Evolutionary conservation across 2,113 vertebrate species (phyloP), one percentile per base, ranked within the genome.

Genomic region (Raja brachyura): DNA sequence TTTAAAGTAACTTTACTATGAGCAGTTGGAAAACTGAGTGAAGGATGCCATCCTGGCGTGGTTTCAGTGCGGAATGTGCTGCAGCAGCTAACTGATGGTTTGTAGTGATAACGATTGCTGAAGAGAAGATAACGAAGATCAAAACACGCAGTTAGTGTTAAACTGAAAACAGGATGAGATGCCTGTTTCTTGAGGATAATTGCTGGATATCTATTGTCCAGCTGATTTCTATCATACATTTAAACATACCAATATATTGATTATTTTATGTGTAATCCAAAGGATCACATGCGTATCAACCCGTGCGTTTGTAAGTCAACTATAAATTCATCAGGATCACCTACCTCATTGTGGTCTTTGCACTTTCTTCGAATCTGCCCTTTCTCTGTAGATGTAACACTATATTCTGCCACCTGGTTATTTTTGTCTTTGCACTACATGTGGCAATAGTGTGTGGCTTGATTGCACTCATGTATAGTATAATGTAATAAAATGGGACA

Each of bases 101-200:
- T 63, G 10, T 31, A 25, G 88, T 70, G 88, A 90, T 70, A 90
- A 63, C 48, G 13, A 39, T 90, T 90, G 61, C 63, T 90, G 66
- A 90, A 70, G 88, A 70, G 66, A 90, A 70, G 88, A 70, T 90
- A 90, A 39, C n/a, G 66, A 90, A 70, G 31, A 90, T 90, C 88
- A 90, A 70, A 90, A 90, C 31, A 39, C 22, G 39, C n/a, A 39
- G 88, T 9, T 31, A 90, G 63, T 11, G 63, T 90, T 90, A 90
- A 39, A 90, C 63, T 90, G 8, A 70, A 90, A 90, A 90, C 88
- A 90, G 63, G 61, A 90, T 68, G 63, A 68, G 18, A 48, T 90
- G 66, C n/a, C 88, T 39, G 22, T 39, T 39, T 70, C 20, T 33
- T 66, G 88, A 63, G 33, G 14, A 31, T 16, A 39, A 90, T 70